These are phyloP conservation scores for Chloroclystis v-ata DNA, from an alignment of 2,888 invertebrate species.

Conservation along the genomic window DNA sequence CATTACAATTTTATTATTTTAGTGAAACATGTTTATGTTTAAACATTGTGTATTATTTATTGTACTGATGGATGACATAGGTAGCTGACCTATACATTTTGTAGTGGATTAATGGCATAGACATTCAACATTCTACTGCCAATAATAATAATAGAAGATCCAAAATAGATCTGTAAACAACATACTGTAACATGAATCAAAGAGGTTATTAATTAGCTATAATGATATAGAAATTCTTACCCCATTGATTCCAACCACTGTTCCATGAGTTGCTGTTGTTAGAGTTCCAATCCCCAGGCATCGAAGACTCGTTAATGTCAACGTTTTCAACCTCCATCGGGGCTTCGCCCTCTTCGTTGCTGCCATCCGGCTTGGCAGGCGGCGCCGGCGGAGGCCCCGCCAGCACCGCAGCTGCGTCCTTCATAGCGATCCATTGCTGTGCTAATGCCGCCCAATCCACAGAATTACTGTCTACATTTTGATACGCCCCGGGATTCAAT, in stretches of 20 bases:
- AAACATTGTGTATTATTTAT: too few species aligned
- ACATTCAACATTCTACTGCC: too few species aligned
- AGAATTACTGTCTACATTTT: constrained; percentile 88
- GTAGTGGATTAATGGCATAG: too few species aligned
- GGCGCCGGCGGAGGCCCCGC: constrained; percentile 79
- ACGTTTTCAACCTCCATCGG: constrained; percentile 92
- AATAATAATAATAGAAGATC: too few species aligned
- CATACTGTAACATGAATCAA: too few species aligned
- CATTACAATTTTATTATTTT: too few species aligned
- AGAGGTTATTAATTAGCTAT: too few species aligned
- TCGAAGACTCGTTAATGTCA: constrained; percentile 71
- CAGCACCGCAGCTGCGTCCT: constrained; percentile 82
- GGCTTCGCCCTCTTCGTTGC: constrained; percentile 88
- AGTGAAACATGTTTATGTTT: too few species aligned
- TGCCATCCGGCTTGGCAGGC: constrained; percentile 64
- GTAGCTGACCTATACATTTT: too few species aligned
- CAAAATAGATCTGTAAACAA: too few species aligned
- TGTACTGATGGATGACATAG: too few species aligned
- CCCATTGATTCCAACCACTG: constrained; percentile 68
- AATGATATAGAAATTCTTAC: too few species aligned
- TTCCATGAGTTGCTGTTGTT: constrained; percentile 49
- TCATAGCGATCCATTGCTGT: constrained; percentile 99
- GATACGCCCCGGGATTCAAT: constrained; percentile 87
- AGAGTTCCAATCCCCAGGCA: constrained; percentile 36
- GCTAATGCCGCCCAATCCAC: constrained; percentile 98